Percentiles rank a stretch among this genome's conserved stretches.
phyloP scores from a whole-genome alignment of 1,140 invertebrate genomes.

The Oscheius sp. region DNA sequence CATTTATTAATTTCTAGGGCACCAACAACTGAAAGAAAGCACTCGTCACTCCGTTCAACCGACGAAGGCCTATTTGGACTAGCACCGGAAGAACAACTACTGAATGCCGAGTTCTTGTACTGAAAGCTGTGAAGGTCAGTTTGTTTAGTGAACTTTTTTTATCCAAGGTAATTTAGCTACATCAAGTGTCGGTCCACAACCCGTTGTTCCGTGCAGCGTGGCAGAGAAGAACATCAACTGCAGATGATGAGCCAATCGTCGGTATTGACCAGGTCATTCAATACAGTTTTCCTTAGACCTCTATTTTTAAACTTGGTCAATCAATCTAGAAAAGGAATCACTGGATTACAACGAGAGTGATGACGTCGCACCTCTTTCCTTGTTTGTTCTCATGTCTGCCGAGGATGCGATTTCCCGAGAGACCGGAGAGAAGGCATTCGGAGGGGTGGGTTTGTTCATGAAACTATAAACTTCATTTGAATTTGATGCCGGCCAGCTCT shows the following conservation, averaged over 20 bases:
- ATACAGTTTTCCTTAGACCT: no score
- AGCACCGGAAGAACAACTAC: slow-evolving; percentile 96
- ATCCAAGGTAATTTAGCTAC: not conserved
- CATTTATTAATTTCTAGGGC: not conserved
- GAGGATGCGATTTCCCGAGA: slow-evolving; percentile 68
- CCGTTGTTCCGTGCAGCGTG: slow-evolving; percentile 43
- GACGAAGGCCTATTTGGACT: slow-evolving; percentile 94
- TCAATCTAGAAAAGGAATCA: slow-evolving; percentile 64
- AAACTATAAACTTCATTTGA: not conserved
- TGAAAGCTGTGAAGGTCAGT: slow-evolving; percentile 66
- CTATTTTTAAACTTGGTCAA: slow-evolving; percentile 62
- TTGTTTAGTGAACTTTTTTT: not conserved
- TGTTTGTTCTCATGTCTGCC: slow-evolving; percentile 86
- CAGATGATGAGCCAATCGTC: slow-evolving; percentile 82
- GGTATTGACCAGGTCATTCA: no score
- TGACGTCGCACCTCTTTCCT: no score
- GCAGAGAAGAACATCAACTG: slow-evolving; percentile 26
- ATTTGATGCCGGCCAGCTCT: slow-evolving; percentile 24
- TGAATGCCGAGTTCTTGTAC: slow-evolving; percentile 97
- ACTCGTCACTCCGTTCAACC: slow-evolving; percentile 61
- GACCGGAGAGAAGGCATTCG: not conserved
- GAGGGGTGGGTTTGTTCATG: not conserved
- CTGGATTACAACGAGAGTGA: no score
- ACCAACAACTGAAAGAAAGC: slow-evolving; percentile 24
- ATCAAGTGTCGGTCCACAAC: slow-evolving; percentile 19